These are phyloP conservation scores for Cyprinodon brontotheroides DNA, from an alignment of 2,113 vertebrate species.

Conservation along the genomic window DNA sequence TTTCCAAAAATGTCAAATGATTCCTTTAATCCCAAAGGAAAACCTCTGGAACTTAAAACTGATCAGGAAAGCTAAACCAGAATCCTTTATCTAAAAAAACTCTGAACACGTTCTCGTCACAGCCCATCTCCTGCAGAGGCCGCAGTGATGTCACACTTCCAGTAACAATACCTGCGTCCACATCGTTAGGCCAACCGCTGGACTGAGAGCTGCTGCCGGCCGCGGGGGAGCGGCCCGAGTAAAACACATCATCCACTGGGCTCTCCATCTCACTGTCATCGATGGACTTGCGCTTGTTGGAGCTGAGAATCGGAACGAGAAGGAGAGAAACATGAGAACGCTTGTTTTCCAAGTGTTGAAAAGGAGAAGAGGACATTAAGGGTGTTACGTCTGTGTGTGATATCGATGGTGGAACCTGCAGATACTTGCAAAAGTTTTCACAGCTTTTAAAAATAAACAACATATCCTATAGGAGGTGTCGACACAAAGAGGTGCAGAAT, in stretches of 20 bases:
- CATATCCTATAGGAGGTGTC: no score
- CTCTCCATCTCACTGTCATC: conserved; percentile 97
- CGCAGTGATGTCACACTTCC: not conserved
- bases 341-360: not conserved
- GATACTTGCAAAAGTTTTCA: not conserved
- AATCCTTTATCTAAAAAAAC: not conserved
- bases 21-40: not conserved
- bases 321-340: not conserved
- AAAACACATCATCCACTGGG: conserved; percentile 95
- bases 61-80: not conserved
- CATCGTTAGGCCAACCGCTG: conserved; percentile 91
- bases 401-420: not conserved
- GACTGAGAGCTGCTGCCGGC: conserved; percentile 91
- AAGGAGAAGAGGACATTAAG: not conserved
- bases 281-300: conserved; percentile 94
- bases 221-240: conserved; percentile 90
- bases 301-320: conserved; percentile 72
- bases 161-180: conserved; percentile 85
- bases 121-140: conserved; percentile 25
- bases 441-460: no score
- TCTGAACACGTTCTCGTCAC: no score
- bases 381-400: not conserved
- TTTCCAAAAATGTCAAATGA: conserved; percentile 7
- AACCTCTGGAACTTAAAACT: not conserved
- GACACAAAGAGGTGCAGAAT: not conserved